A percentile compares a stretch with the other conserved stretches of the same genome.
phyloP scores from a whole-genome alignment of 2,888 invertebrate species.

The Hydroisotoma schaefferi region DNA sequence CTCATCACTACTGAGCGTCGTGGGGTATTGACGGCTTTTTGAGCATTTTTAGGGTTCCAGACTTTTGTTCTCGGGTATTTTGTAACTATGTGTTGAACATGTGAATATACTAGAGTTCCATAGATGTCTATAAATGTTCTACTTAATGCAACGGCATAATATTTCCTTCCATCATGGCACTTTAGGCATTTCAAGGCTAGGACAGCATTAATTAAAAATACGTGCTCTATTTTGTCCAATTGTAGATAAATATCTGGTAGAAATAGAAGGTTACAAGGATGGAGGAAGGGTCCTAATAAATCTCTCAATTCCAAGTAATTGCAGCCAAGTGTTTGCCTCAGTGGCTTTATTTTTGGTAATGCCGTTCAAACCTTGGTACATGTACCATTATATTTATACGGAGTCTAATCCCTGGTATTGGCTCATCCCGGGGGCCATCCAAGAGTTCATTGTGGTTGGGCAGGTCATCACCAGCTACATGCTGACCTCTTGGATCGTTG shows the following conservation, averaged over 20 bases:
- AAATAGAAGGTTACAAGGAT: slow-evolving; percentile 10
- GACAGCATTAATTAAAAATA: too few relatives aligned
- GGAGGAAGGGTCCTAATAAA: slow-evolving; percentile 18
- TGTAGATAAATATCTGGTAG: not conserved
- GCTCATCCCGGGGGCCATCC: slow-evolving; percentile 32
- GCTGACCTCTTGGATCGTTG: slow-evolving; percentile 28
- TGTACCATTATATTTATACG: slow-evolving; percentile 23
- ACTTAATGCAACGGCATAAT: too few relatives aligned
- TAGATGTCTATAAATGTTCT: too few relatives aligned
- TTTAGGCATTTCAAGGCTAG: too few relatives aligned
- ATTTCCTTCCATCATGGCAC: too few relatives aligned
- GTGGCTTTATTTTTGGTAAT: slow-evolving; percentile 14
- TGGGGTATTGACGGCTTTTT: too few relatives aligned
- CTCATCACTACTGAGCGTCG: too few relatives aligned
- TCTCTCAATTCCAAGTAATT: slow-evolving; percentile 17
- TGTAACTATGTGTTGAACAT: too few relatives aligned
- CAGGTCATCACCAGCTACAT: slow-evolving; percentile 31
- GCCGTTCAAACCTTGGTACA: slow-evolving; percentile 19
- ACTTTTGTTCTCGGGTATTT: too few relatives aligned
- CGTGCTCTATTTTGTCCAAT: not conserved
- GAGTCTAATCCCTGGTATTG: slow-evolving; percentile 31
- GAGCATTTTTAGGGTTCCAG: too few relatives aligned
- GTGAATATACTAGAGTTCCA: too few relatives aligned
- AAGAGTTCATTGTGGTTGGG: slow-evolving; percentile 32
- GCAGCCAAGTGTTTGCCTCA: slow-evolving; percentile 9